Conservation (phyloP, 2,888 invertebrate species). For the Ashinkailepas kermadecensis region DNA sequence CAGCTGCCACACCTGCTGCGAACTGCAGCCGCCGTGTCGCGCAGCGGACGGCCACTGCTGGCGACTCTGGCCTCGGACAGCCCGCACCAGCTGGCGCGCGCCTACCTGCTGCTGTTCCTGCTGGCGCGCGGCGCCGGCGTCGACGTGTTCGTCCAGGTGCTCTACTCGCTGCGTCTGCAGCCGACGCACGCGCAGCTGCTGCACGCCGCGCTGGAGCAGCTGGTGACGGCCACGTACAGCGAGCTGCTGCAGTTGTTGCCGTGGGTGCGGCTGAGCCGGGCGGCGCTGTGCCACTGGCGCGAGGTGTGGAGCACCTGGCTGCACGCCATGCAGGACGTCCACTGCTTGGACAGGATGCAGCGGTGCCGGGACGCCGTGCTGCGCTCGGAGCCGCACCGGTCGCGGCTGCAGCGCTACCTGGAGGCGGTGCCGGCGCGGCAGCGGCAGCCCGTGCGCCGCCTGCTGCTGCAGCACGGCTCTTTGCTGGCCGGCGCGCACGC, state of each 20-base stretch:
- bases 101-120: conserved; percentile 29
- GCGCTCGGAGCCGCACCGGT: conserved; percentile 22
- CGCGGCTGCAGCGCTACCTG: conserved; percentile 28
- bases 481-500: conserved; percentile 38
- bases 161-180: conserved; percentile 30
- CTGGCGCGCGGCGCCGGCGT: conserved; percentile 27
- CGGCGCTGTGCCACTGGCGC: conserved; percentile 26
- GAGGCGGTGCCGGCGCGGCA: conserved; percentile 28
- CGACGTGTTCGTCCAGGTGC: conserved; percentile 27
- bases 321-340: conserved; percentile 29
- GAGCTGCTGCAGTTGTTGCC: conserved; percentile 26
- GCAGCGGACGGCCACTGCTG: conserved; percentile 24
- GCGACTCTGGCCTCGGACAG: conserved; percentile 27
- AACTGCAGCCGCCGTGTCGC: conserved; percentile 26
- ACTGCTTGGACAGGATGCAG: conserved; percentile 27
- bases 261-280: conserved; percentile 26
- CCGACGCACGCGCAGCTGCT: conserved; percentile 29
- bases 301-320: conserved; percentile 31
- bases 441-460: conserved; percentile 67
- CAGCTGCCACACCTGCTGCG: conserved; percentile 29
- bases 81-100: conserved; percentile 30
- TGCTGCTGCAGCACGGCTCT: conserved; percentile 47
- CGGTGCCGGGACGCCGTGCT: conserved; percentile 25
- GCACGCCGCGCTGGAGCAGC: conserved; percentile 31
- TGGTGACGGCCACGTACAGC: conserved; percentile 29